Evolutionary conservation across 2,888 invertebrate genomes (phyloP), one percentile per base, ranked within the genome.

Genomic region (Heliothis peltigera): DNA sequence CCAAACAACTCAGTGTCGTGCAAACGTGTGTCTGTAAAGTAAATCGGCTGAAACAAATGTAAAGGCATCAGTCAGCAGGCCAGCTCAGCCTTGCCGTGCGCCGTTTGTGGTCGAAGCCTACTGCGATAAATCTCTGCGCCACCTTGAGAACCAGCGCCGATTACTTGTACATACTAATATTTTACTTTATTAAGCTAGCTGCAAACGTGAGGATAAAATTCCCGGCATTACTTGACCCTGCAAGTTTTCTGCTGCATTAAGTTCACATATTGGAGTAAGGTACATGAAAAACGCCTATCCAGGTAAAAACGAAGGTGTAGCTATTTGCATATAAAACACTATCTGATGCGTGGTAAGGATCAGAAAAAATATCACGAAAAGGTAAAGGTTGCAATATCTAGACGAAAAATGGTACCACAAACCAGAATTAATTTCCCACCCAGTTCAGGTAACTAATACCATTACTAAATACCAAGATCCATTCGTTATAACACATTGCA

Each of bases 1-100:
- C 85, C 86, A 84, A 83, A 86, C 86, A 82, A 79, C 83, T 84
- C 78, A 76, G 76, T 84, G 86, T 82, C 81, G 80, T 84, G 83
- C 83, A 87, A 90, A 89, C 87, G 88, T 89, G 87, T 86, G 88
- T 83, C 82, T 86, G 82, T 84, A 87, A 90, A 93, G 92, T 93
- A 94, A 94, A 94, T 94, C 92, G 92, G 93, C 91, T 87, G 90
- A 91, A 94, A 95, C 93, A 93, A 94, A 95, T 95, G 94, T 89
- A 84, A n/a, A 80, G 82, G 79, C 93, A 93, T 94, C 93, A 91
- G 92, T 94, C 93, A 93, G 89, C 19, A 79, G 86, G 85, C 80
- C 54, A 66, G 62, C 48, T 8, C 61, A 51, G 75, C 75, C 75
- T 72, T 68, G 64, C 78, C 72, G 79, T 82, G 81, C 83, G 57